These are phyloP conservation scores for Epinephelus lanceolatus DNA, from an alignment of 2,113 vertebrate genomes.

Conservation along the genomic window DNA sequence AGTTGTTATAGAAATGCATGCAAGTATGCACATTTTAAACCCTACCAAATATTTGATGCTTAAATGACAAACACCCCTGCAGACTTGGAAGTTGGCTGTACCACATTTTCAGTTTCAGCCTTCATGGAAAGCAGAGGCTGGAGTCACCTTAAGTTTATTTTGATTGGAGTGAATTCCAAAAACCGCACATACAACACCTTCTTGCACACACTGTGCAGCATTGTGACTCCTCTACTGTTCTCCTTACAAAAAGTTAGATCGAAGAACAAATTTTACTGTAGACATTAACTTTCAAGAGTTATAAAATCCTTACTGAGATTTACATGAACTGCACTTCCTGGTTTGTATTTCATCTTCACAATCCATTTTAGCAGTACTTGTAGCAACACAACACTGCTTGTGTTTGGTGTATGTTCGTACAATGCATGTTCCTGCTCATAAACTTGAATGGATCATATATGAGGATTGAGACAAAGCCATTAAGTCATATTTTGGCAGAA, in stretches of 20 bases:
- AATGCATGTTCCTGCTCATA: background rate
- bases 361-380: background rate
- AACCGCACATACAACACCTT: background rate
- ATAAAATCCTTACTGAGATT: background rate
- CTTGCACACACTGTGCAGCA: too few species aligned
- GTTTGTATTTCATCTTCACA: background rate
- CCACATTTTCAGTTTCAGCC: background rate
- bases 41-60: background rate
- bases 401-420: background rate
- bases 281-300: background rate
- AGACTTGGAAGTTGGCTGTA: background rate
- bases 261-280: background rate
- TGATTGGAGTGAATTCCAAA: background rate
- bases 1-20: background rate
- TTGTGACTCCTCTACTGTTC: background rate
- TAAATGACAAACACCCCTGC: background rate
- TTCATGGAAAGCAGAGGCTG: background rate
- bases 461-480: background rate
- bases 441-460: background rate
- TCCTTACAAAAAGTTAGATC: background rate
- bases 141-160: background rate
- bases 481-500: background rate
- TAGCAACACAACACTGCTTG: background rate
- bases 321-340: slow-evolving; percentile 8
- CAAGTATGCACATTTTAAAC: background rate